Conservation (phyloP, 2,888 invertebrate species). For the Pheosia gnoma region DNA sequence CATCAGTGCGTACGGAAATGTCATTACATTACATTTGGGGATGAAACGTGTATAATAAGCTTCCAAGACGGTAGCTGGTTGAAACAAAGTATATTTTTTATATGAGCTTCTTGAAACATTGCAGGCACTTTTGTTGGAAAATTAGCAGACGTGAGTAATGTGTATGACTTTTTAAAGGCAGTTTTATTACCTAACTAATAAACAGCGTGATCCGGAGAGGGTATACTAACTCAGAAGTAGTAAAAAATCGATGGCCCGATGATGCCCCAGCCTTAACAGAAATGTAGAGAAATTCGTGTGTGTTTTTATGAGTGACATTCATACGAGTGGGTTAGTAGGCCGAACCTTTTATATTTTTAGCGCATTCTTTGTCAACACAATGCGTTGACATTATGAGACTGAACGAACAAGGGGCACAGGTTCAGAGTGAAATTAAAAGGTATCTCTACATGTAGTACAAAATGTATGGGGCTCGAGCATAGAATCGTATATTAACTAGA, state of each 20-base stretch:
- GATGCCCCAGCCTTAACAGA: not conserved
- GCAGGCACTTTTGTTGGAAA: slow-evolving; percentile 6
- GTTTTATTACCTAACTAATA: too few species aligned
- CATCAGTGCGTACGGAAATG: not conserved
- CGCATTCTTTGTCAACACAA: slow-evolving; percentile 22
- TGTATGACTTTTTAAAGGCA: too few species aligned
- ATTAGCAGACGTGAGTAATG: not conserved
- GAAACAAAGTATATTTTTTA: not conserved
- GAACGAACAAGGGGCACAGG: not conserved
- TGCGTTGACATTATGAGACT: slow-evolving; percentile 15
- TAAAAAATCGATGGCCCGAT: not conserved
- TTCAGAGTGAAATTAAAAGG: not conserved
- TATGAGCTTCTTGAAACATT: not conserved
- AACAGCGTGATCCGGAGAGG: too few species aligned
- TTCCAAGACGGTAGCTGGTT: not conserved
- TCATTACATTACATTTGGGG: not conserved
- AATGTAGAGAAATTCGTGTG: not conserved
- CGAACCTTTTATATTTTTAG: slow-evolving; percentile 36
- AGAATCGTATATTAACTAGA: too few species aligned
- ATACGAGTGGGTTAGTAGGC: slow-evolving; percentile 31
- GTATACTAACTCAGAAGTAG: too few species aligned
- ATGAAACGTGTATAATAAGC: not conserved
- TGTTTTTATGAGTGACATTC: slow-evolving; percentile 15
- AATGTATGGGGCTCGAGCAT: too few species aligned
- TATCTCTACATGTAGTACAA: not conserved